phyloP scores from a whole-genome alignment of 2,888 invertebrate genomes.

The Teleiodes luculella region DNA sequence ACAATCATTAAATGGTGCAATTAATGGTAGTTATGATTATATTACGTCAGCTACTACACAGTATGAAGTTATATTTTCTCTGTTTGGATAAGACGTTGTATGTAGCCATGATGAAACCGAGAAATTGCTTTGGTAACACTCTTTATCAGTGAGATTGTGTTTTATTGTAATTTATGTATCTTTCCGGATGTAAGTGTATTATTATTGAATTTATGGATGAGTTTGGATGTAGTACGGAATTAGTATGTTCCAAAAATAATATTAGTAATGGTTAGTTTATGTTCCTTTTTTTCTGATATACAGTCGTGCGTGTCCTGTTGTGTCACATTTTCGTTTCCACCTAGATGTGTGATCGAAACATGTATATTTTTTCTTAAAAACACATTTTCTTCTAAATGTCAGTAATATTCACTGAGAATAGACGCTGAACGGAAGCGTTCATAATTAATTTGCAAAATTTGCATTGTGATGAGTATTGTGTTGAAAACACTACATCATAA shows the following conservation, averaged over 20 bases:
- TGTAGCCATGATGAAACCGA: constrained; percentile 10
- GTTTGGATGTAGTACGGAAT: too few species aligned
- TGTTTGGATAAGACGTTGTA: neutral
- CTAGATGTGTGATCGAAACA: too few species aligned
- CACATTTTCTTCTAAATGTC: too few species aligned
- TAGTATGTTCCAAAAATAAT: too few species aligned
- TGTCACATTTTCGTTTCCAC: too few species aligned
- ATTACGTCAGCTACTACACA: neutral
- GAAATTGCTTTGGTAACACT: constrained; percentile 9
- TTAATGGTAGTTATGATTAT: neutral
- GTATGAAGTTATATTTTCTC: neutral
- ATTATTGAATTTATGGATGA: neutral
- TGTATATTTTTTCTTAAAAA: too few species aligned
- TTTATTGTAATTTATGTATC: constrained; percentile 9
- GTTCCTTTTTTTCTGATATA: too few species aligned
- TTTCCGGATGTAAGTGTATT: neutral
- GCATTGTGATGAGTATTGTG: neutral
- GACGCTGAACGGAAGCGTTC: too few species aligned
- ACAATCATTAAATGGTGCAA: neutral
- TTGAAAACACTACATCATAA: neutral
- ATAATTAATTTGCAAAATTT: too few species aligned
- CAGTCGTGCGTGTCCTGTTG: too few species aligned
- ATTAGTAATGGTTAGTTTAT: too few species aligned
- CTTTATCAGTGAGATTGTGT: constrained; percentile 8
- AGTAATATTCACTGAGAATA: too few species aligned